Conservation (phyloP, 1,140 invertebrate species). For the Microvelia longipes region DNA sequence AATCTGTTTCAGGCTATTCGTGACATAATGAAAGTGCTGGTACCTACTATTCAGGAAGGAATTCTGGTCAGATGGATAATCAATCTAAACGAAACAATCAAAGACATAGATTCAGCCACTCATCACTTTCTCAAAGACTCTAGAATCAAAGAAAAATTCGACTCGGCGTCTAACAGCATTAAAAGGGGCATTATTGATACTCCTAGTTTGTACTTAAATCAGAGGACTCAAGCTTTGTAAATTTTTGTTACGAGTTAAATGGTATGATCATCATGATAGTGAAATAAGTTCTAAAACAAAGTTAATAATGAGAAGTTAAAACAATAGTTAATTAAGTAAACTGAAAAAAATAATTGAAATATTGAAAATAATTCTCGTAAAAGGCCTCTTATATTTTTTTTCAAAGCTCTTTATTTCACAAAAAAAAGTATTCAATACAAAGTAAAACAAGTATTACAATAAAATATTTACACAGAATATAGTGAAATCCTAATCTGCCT, state of each 20-base stretch:
- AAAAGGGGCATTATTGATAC: constrained; percentile 97
- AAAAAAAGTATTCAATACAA: no score
- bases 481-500: no score
- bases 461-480: no score
- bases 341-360: no score
- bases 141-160: constrained; percentile 82
- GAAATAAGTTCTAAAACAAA: no score
- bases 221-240: not conserved
- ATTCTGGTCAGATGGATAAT: constrained; percentile 96
- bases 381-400: no score
- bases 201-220: constrained; percentile 65
- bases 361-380: no score
- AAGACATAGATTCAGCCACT: constrained; percentile 75
- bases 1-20: constrained; percentile 71
- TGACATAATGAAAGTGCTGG: constrained; percentile 81
- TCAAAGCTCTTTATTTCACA: no score
- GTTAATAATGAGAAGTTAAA: no score
- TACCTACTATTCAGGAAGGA: constrained; percentile 75
- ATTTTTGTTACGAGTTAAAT: not conserved
- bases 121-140: constrained; percentile 86
- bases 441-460: no score
- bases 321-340: no score
- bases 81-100: constrained; percentile 80
- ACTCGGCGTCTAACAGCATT: constrained; percentile 80
- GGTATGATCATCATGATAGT: no score